phyloP scores from a whole-genome alignment of 2,888 invertebrate species.

The Alloscopus bannaensis region DNA sequence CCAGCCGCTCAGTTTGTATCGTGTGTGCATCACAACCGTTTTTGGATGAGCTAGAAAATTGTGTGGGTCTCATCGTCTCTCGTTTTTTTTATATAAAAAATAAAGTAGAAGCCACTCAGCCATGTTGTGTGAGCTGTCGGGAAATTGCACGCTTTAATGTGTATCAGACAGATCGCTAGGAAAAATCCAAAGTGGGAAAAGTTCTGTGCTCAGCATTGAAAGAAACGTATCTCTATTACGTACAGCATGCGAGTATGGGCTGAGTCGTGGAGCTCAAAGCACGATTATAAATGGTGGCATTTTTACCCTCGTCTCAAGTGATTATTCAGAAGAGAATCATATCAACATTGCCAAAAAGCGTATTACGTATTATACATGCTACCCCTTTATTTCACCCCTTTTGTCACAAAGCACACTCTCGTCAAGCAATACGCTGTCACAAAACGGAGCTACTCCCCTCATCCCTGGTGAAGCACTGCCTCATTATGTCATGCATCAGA shows the following conservation, averaged over 20 bases:
- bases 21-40: no score
- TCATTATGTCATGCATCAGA: no score
- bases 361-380: slow-evolving; percentile 7
- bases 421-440: not conserved
- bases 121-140: slow-evolving; percentile 55
- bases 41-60: no score
- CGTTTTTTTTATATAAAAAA: slow-evolving; percentile 29
- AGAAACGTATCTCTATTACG: no score
- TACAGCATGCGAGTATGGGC: not conserved
- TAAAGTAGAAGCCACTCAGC: slow-evolving; percentile 56
- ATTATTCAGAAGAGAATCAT: slow-evolving; percentile 33
- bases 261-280: slow-evolving; percentile 14
- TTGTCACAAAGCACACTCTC: no score
- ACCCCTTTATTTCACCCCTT: slow-evolving; percentile 34
- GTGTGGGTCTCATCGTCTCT: no score
- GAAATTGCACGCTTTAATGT: slow-evolving; percentile 62
- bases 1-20: not conserved
- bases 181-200: slow-evolving; percentile 1
- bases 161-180: slow-evolving; percentile 40
- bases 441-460: not conserved
- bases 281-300: slow-evolving; percentile 37
- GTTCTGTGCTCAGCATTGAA: not conserved
- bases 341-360: slow-evolving; percentile 3
- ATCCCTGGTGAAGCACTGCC: no score
- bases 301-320: slow-evolving; percentile 46